Percentiles rank a stretch among this genome's conserved stretches.
These are phyloP conservation scores for Pristionchus maxplancki DNA, from an alignment of 2,888 invertebrate species.

Conservation along the genomic window DNA sequence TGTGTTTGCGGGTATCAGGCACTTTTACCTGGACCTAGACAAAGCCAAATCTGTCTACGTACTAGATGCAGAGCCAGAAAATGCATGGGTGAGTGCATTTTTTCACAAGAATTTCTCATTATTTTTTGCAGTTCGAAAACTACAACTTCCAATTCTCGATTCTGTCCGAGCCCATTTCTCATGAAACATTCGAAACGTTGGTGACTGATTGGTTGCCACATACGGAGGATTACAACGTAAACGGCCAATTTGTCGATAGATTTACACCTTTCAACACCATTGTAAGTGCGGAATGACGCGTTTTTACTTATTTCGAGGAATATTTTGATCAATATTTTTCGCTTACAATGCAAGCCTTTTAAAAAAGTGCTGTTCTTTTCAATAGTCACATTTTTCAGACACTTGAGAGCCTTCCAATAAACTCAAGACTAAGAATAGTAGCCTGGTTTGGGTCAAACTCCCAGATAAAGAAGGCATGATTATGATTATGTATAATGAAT, in stretches of 20 bases:
- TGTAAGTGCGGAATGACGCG: no score
- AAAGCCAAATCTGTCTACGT: not conserved
- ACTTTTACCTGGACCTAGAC: not conserved
- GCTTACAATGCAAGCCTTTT: not conserved
- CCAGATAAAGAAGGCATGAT: not conserved
- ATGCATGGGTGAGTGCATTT: not conserved
- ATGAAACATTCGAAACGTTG: not conserved
- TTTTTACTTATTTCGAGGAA: no score
- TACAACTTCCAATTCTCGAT: not conserved
- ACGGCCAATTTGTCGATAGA: not conserved
- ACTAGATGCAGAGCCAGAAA: not conserved
- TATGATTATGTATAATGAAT: no score
- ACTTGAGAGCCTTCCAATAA: not conserved
- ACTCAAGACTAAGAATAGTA: not conserved
- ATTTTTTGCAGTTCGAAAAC: not conserved
- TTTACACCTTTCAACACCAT: not conserved
- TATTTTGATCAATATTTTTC: no score
- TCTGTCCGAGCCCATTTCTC: not conserved
- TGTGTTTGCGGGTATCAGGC: not conserved
- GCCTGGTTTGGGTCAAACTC: not conserved
- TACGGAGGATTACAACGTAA: not conserved
- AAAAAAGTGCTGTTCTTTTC: no score
- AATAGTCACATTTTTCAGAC: not conserved
- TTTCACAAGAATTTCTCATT: not conserved
- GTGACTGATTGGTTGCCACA: not conserved